These are phyloP conservation scores for Ptyas mucosa DNA, from an alignment of 2,113 vertebrate species.

Conservation along the genomic window DNA sequence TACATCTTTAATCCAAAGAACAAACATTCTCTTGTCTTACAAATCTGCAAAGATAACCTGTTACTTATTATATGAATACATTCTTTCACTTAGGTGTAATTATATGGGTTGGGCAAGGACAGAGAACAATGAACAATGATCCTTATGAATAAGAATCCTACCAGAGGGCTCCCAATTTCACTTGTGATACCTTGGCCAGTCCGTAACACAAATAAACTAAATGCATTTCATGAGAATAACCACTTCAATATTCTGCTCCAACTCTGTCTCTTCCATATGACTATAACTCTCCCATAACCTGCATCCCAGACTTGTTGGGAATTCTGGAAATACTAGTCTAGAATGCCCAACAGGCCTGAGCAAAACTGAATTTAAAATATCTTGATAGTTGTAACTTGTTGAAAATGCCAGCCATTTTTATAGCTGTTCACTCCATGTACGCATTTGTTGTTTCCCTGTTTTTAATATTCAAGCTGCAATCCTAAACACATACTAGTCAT, in stretches of 20 bases:
- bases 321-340: background rate
- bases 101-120: background rate
- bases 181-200: background rate
- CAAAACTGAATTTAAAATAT: background rate
- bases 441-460: background rate
- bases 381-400: background rate
- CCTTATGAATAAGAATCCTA: background rate
- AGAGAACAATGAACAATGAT: background rate
- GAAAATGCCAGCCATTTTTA: background rate
- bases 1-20: background rate
- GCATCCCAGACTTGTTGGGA: background rate
- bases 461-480: background rate
- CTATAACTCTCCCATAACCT: background rate
- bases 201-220: background rate
- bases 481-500: background rate
- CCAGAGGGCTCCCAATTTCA: background rate
- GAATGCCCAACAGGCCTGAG: background rate
- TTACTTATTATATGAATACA: background rate
- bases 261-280: background rate
- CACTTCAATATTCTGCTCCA: background rate
- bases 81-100: background rate
- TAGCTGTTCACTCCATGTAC: background rate
- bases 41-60: background rate
- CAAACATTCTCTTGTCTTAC: background rate
- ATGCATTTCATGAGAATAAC: background rate